These are phyloP conservation scores for Hirundichthys speculiger DNA, from an alignment of 2,113 vertebrate genomes.

Conservation along the genomic window DNA sequence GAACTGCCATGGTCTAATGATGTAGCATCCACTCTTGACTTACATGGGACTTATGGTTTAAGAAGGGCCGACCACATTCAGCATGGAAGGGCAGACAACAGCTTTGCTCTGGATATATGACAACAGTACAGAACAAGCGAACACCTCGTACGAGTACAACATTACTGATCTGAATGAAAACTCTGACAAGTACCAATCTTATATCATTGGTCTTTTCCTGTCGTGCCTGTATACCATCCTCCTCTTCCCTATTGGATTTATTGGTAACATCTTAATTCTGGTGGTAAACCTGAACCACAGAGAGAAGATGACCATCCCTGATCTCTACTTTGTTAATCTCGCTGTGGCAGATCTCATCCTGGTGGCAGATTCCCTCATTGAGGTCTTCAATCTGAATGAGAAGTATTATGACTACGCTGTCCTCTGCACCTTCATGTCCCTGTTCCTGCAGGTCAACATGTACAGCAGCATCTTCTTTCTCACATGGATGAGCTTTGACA, in stretches of 20 bases:
- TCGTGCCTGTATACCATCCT: constrained; percentile 95
- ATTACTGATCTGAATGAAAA: constrained; percentile 73
- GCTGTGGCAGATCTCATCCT: constrained; percentile 93
- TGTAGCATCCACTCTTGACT: constrained; percentile 67
- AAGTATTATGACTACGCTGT: constrained; percentile 95
- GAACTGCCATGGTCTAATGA: constrained; percentile 56
- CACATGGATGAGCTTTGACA: constrained; percentile 99
- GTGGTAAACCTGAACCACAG: constrained; percentile 95
- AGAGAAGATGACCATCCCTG: constrained; percentile 97
- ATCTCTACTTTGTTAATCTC: constrained; percentile 96
- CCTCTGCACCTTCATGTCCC: constrained; percentile 96
- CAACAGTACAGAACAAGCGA: constrained; percentile 80
- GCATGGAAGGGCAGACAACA: constrained; percentile 82
- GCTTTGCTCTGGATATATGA: constrained; percentile 74
- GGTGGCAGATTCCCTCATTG: constrained; percentile 95
- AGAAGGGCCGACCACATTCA: constrained; percentile 56
- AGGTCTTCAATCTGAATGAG: constrained; percentile 96
- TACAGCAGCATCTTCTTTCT: constrained; percentile 99
- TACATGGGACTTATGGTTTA: constrained; percentile 55
- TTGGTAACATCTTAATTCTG: constrained; percentile 95
- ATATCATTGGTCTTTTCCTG: constrained; percentile 90
- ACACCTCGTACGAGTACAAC: constrained; percentile 77
- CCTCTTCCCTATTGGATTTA: constrained; percentile 96
- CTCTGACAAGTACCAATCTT: constrained; percentile 84
- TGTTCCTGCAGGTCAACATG: constrained; percentile 99